Conservation (phyloP, 1,140 invertebrate genomes). For the Hesperophylax magnus region DNA sequence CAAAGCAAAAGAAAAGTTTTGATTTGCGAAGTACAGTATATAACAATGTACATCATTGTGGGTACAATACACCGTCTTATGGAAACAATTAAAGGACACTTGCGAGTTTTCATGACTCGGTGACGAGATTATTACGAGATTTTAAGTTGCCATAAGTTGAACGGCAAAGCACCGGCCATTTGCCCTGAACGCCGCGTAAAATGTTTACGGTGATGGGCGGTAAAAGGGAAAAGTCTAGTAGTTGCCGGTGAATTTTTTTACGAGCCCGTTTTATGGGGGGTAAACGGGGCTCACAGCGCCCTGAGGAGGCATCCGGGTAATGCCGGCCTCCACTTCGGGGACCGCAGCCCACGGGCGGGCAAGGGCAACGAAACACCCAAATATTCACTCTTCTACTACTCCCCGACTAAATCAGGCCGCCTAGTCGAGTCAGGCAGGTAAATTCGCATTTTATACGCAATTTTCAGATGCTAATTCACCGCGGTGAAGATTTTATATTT, state of each 20-base stretch:
- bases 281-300: slow-evolving; percentile 30
- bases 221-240: slow-evolving; percentile 41
- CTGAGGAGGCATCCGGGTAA: slow-evolving; percentile 33
- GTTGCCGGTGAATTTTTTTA: slow-evolving; percentile 37
- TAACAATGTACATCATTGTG: no score
- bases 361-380: not conserved
- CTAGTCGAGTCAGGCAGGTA: no score
- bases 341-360: not conserved
- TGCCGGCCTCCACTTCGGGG: slow-evolving; percentile 25
- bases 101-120: slow-evolving; percentile 8
- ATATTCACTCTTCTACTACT: no score
- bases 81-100: slow-evolving; percentile 7
- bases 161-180: slow-evolving; percentile 17
- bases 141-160: slow-evolving; percentile 36
- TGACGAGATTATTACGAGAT: slow-evolving; percentile 39
- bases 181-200: slow-evolving; percentile 34
- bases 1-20: no score
- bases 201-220: slow-evolving; percentile 47
- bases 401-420: no score
- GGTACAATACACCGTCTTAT: not conserved
- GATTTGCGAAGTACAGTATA: no score
- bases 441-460: no score
- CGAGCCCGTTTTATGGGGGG: slow-evolving; percentile 33
- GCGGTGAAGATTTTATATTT: no score
- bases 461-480: no score